A percentile compares a stretch with the other conserved stretches of the same genome.
Evolutionary conservation across 2,888 invertebrate species (phyloP).

Genomic region (Pegoplata infirma): DNA sequence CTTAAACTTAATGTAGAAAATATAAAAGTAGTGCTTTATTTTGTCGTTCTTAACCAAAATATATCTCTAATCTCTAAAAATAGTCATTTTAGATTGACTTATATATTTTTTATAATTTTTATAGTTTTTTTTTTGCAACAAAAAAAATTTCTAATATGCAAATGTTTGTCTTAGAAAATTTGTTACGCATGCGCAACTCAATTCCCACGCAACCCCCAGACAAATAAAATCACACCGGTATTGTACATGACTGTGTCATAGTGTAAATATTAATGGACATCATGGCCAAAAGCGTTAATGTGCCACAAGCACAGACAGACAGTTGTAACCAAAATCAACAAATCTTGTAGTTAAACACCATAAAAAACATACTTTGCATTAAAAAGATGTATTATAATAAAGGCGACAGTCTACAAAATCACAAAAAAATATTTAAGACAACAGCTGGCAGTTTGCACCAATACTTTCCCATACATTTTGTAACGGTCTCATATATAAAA

Average conservation of each 20-base stretch:
- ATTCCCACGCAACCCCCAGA: conserved; percentile 53
- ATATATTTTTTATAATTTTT: not conserved
- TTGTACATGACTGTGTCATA: conserved; percentile 53
- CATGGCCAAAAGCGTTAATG: conserved; percentile 51
- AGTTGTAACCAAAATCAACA: no score
- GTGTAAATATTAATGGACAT: conserved; percentile 52
- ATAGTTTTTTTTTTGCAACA: not conserved
- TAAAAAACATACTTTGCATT: conserved; percentile 9
- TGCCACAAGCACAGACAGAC: not conserved
- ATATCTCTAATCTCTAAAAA: no score
- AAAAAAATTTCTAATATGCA: conserved; percentile 37
- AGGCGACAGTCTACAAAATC: not conserved
- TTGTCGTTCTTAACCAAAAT: not conserved
- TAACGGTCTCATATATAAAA: no score
- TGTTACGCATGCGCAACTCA: conserved; percentile 57
- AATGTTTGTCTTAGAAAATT: conserved; percentile 31
- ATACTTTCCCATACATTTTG: no score
- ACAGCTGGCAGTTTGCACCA: no score
- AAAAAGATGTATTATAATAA: not conserved
- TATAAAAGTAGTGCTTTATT: no score
- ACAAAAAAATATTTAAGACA: no score
- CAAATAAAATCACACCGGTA: conserved; percentile 40
- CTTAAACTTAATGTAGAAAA: no score
- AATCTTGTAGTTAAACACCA: no score
- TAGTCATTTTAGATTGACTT: no score